A percentile compares a stretch with the other conserved stretches of the same genome.
Conservation (phyloP, 2,797 vertebrate genomes). For the Threskiornis aethiopicus region DNA sequence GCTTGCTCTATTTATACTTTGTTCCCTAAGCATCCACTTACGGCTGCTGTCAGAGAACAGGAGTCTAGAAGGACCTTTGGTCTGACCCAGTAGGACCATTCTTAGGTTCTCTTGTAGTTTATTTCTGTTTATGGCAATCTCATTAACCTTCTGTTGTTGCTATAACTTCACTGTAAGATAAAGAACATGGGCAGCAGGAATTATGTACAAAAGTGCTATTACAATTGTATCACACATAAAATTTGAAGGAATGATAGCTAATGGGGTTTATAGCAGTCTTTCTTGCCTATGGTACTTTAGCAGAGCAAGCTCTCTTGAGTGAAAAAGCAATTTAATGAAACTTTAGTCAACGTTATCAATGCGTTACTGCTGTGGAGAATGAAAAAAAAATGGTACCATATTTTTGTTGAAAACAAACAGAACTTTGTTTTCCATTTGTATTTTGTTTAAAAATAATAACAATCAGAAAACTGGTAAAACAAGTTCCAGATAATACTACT, state of each 20-base stretch:
- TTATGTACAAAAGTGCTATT: not conserved
- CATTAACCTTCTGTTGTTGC: not conserved
- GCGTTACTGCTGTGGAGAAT: not conserved
- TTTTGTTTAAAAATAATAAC: constrained; percentile 8
- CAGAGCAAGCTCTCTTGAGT: not conserved
- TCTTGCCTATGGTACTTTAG: not conserved
- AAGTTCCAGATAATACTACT: constrained; percentile 57
- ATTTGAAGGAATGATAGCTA: not conserved
- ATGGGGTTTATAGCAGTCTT: not conserved
- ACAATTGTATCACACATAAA: not conserved
- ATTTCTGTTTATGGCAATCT: not conserved
- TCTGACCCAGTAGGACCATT: not conserved
- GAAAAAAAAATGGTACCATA: not conserved
- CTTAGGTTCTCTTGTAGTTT: not conserved
- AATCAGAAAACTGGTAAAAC: constrained; percentile 22
- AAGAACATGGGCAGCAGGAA: not conserved
- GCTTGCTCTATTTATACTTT: not conserved
- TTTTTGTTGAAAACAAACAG: not conserved
- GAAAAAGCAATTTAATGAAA: not conserved
- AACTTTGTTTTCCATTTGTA: constrained; percentile 6
- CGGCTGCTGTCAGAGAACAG: not conserved
- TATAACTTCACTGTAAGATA: not conserved
- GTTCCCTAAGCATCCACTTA: not conserved
- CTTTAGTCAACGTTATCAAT: not conserved
- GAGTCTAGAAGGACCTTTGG: not conserved